These are phyloP conservation scores for Keiferia lycopersicella DNA, from an alignment of 2,888 invertebrate genomes.

Conservation along the genomic window DNA sequence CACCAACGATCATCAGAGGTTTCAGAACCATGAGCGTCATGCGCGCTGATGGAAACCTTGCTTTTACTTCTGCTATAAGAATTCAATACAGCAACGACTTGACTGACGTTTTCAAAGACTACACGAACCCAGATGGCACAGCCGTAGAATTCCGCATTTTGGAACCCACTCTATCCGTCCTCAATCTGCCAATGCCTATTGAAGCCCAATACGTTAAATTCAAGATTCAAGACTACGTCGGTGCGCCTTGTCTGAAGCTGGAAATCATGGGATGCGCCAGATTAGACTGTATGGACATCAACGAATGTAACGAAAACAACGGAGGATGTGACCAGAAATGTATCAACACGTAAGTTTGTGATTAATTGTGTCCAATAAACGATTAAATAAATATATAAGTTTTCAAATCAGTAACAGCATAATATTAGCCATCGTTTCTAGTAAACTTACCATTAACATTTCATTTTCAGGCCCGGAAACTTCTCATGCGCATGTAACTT, in stretches of 20 bases:
- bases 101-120: constrained; percentile 94
- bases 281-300: constrained; percentile 93
- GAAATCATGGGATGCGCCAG: constrained; percentile 97
- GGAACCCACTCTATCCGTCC: constrained; percentile 93
- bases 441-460: background rate
- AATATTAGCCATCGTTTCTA: background rate
- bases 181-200: constrained; percentile 94
- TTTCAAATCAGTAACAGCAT: background rate
- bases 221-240: constrained; percentile 92
- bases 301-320: constrained; percentile 92
- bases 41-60: constrained; percentile 90
- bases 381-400: no score
- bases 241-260: constrained; percentile 93
- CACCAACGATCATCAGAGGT: constrained; percentile 93
- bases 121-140: constrained; percentile 95
- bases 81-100: constrained; percentile 94
- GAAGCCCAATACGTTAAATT: constrained; percentile 94
- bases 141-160: constrained; percentile 95
- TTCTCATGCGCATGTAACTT: constrained; percentile 94
- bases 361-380: no score
- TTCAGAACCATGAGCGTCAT: constrained; percentile 95
- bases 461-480: constrained; percentile 85
- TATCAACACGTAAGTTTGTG: constrained; percentile 84
- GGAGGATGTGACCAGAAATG: constrained; percentile 97
- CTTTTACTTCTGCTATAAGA: constrained; percentile 94